Base-by-base conservation (phyloP, 2,888 invertebrate species). In the Ypsolopha sequella region DNA sequence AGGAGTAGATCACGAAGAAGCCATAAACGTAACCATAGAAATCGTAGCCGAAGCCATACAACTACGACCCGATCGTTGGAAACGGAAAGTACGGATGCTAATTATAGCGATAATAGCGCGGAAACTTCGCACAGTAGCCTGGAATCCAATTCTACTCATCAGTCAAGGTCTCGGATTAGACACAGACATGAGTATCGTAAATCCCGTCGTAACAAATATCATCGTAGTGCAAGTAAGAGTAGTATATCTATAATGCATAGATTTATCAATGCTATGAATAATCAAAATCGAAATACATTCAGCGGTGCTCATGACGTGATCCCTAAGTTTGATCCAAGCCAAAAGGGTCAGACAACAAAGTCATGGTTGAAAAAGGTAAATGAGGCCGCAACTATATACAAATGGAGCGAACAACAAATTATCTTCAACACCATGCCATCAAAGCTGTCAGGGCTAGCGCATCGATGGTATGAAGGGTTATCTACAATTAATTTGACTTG, bases 381-480 rank as follows among this genome's bases (percentile, higher is more conserved):
- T 11, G 45, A 45, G 9, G 51, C 53, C 6, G 51, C 51, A 11
- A 35, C 48, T 36, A 53, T 53, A 9, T 53, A 51, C 13, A 45
- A 45, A 9, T 53, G 53, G 53, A 36, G 33, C 7, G 53, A 53
- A 33, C 48, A 41, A 24, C 53, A 53, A 45, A 53, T 44, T 11
- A 44, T 53, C 35, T 53, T 39, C 24, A 39, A 53, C n/a, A 51
- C 48, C 10, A 35, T 53, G 33, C 53, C 53, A 24, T 24, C 24
- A 24, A 53, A 51, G 44, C 38, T 53, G 10, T 7, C 43, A 14
- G 53, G 53, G 6, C 14, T 48, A 33, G 53, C 51, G 6, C 41
- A 44, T 13, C 34, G 41, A 7, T 53, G 53, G 53, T 53, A 53
- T 33, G 51, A 53, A 13, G 51, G 53, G 6, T 13, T 51, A 38